Percentiles rank a stretch among this genome's conserved stretches.
Evolutionary conservation across 2,888 invertebrate genomes (phyloP).

Genomic region (Mimas tiliae): DNA sequence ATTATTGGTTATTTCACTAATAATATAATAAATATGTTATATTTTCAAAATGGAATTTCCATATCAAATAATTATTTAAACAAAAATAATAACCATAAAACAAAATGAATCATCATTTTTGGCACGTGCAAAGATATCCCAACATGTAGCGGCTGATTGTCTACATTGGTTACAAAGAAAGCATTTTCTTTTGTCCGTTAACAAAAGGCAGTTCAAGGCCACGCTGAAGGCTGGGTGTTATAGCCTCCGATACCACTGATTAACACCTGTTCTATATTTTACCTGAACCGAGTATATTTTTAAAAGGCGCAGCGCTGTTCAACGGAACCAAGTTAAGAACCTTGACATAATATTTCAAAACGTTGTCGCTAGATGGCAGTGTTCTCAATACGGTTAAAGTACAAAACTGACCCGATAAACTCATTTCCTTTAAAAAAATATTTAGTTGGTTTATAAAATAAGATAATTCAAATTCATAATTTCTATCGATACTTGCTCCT

Average conservation of each 20-base stretch:
- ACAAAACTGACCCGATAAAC: too few relatives aligned
- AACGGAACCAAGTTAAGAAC: slow-evolving; percentile 4
- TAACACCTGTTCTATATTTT: slow-evolving; percentile 47
- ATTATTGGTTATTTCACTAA: too few relatives aligned
- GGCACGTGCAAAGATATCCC: slow-evolving; percentile 30
- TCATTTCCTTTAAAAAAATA: too few relatives aligned
- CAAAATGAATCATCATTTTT: neutral
- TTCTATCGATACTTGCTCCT: too few relatives aligned
- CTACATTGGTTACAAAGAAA: slow-evolving; percentile 58
- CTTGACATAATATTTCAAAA: slow-evolving; percentile 28
- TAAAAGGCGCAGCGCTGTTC: neutral
- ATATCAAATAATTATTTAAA: too few relatives aligned
- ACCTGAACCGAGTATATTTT: slow-evolving; percentile 2
- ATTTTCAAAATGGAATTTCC: too few relatives aligned
- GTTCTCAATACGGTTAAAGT: slow-evolving; percentile 20
- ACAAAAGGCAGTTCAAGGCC: slow-evolving; percentile 73
- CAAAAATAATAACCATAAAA: too few relatives aligned
- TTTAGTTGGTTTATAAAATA: too few relatives aligned
- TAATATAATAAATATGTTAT: too few relatives aligned
- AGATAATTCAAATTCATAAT: too few relatives aligned
- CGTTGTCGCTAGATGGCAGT: slow-evolving; percentile 43
- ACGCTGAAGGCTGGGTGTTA: slow-evolving; percentile 55
- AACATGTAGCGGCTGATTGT: slow-evolving; percentile 42
- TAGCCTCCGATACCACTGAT: slow-evolving; percentile 67
- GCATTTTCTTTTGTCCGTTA: slow-evolving; percentile 65